phyloP scores from a whole-genome alignment of 2,113 vertebrate genomes.

The Thermophis baileyi region DNA sequence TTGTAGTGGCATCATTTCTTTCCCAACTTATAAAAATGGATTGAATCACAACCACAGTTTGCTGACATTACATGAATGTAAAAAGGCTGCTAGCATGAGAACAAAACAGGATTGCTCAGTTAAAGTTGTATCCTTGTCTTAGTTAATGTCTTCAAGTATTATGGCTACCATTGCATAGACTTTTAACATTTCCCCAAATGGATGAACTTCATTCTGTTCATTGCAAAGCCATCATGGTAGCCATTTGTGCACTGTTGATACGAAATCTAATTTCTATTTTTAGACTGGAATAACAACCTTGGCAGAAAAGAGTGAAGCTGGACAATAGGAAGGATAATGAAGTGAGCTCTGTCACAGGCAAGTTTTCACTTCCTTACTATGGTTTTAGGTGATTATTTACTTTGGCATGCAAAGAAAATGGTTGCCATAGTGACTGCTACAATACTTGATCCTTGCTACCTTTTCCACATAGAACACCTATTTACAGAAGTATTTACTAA shows the following conservation, averaged over 20 bases:
- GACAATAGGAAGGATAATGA: background rate
- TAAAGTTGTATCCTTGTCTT: background rate
- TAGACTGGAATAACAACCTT: background rate
- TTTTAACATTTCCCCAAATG: background rate
- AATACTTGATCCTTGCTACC: conserved; percentile 48
- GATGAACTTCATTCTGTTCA: background rate
- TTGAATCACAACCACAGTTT: background rate
- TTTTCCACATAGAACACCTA: conserved; percentile 38
- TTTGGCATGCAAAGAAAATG: conserved; percentile 41
- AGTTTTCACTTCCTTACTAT: conserved; percentile 31
- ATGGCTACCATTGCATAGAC: background rate
- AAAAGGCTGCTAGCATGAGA: background rate
- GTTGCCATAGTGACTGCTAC: conserved; percentile 61
- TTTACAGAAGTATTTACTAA: conserved; percentile 46
- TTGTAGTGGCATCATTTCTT: background rate
- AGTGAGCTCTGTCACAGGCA: conserved; percentile 1
- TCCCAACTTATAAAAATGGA: background rate
- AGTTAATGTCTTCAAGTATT: background rate
- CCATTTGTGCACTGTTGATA: background rate
- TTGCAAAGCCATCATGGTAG: too few relatives aligned
- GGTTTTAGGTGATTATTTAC: conserved; percentile 40
- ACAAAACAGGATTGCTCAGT: background rate
- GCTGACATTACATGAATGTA: background rate
- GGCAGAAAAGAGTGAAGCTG: background rate
- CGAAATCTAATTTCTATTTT: background rate